Conservation (phyloP, 2,888 invertebrate genomes). For the Polymixis lichenea region DNA sequence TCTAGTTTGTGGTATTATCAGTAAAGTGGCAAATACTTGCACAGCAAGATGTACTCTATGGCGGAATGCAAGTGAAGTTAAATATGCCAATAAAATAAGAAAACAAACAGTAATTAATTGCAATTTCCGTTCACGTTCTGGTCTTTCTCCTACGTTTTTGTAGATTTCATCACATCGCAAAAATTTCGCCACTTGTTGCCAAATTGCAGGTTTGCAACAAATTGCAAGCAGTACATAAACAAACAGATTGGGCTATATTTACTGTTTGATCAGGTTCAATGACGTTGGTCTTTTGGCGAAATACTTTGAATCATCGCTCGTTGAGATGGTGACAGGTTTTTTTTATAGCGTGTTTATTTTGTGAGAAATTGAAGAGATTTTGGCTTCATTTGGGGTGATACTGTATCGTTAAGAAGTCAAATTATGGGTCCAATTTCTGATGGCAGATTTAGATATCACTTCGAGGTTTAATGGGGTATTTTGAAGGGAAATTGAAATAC, state of each 20-base stretch:
- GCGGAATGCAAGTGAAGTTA: constrained; percentile 13
- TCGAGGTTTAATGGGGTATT: not conserved
- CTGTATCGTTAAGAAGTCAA: constrained; percentile 27
- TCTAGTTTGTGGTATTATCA: not conserved
- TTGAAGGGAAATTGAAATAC: not conserved
- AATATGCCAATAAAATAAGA: constrained; percentile 4
- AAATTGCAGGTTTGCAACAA: constrained; percentile 55
- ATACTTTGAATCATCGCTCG: constrained; percentile 20
- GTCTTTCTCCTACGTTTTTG: constrained; percentile 31
- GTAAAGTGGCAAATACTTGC: not conserved
- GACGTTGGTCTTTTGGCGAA: constrained; percentile 20
- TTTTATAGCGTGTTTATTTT: constrained; percentile 31
- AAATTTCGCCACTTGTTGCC: constrained; percentile 50
- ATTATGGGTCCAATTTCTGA: not conserved
- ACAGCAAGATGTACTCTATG: no score
- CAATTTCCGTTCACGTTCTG: constrained; percentile 25
- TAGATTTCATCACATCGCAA: constrained; percentile 50
- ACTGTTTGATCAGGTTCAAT: constrained; percentile 31
- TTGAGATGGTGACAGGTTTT: constrained; percentile 18
- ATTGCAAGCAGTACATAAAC: constrained; percentile 55
- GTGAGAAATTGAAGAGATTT: constrained; percentile 2
- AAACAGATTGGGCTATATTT: constrained; percentile 55
- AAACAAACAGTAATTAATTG: constrained; percentile 5
- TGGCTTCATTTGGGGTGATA: constrained; percentile 3
- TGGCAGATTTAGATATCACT: not conserved